Evolutionary conservation across 2,888 invertebrate genomes (phyloP), one percentile per base, ranked within the genome.

Genomic region (Drosophila nr. fundita): DNA sequence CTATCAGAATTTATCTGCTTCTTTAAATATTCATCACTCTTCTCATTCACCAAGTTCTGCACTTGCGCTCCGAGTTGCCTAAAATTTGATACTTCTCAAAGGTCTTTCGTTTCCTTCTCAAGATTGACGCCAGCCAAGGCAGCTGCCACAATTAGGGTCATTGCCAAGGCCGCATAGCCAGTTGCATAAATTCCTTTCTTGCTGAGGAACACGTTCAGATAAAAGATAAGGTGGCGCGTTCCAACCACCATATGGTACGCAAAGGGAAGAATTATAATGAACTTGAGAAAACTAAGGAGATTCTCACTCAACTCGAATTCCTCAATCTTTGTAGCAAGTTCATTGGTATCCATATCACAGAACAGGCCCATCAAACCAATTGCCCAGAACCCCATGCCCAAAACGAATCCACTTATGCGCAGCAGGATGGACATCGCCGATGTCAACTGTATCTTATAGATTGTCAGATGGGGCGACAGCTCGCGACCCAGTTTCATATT

Each of bases 171-270:
- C 15, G 58, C 59, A 60, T 87, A 87, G 13, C 86, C 86, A 0
- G 86, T 78, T 29, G 75, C 67, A 66, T 88, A 88, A 4, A 87
- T 75, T 24, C 60, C 68, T 1, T 58, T 68, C 6, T 76, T 83
- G 29, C 61, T 78, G 7, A 86, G 63, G 24, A 87, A 88, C 2
- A 73, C n/a, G 30, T 83, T 75, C 2, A 88, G 36, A 7, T 76
- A 59, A 78, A 83, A 87, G 15, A 83, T 58, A 38, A 87, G n/a
- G 30, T 87, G 86, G 0, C 87, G 80, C 1, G 67, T 68, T 0
- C 73, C 87, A 21, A 69, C 80, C 3, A 78, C 72, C n/a, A 69
- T 2, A 36, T 87, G 87, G 49, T 88, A 87, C n/a, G 76, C 67
- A 32, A 87, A 82, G 0, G 87, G 87, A 1, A 82, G 15, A 1